Evolutionary conservation across 2,113 vertebrate species (phyloP), one percentile per base, ranked within the genome.

Genomic region (Procavia capensis): DNA sequence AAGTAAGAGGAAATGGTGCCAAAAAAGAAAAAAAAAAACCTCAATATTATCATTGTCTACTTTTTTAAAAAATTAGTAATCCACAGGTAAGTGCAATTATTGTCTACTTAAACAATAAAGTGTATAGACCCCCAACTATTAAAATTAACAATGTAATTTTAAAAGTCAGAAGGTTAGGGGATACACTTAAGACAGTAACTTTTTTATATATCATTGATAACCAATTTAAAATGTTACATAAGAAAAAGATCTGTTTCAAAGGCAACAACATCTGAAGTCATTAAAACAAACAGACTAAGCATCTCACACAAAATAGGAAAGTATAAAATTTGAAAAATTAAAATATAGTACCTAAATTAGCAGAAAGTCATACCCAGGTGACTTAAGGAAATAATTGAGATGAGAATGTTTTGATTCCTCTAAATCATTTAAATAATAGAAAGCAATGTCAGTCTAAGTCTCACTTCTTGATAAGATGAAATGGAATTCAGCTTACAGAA

Each of bases 181-280:
- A 61, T 54, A 80, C 1, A 16, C 27, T 43, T 75, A 57, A 2
- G 13, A 64, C 8, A 85, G 43, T 47, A 70, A 10, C 29, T 87
- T 89, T 83, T 50, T 94, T 78, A 89, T 39, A 68, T n/a, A 45
- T 9, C 25, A 86, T 68, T 39, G 83, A 78, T n/a, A 86, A 54
- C 1, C 13, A 66, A 39, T 70, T 39, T 39, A 92, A 93, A 88
- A 82, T 47, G 4, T 57, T 20, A 1, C 70, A 8, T 64, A 45
- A 64, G 27, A 2, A 81, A 83, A 91, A 78, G 9, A 81, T 39
- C 61, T 74, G 91, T 86, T 11, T 88, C 31, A 85, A 54, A 13
- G 61, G 41, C 34, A 82, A 57, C 0, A 59, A 6, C 72, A 85
- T 50, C 63, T 74, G 41, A 74, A 81, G n/a, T 89, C 24, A 90